phyloP scores from a whole-genome alignment of 1,140 invertebrate genomes.

The Aphaenogaster ashmeadi region DNA sequence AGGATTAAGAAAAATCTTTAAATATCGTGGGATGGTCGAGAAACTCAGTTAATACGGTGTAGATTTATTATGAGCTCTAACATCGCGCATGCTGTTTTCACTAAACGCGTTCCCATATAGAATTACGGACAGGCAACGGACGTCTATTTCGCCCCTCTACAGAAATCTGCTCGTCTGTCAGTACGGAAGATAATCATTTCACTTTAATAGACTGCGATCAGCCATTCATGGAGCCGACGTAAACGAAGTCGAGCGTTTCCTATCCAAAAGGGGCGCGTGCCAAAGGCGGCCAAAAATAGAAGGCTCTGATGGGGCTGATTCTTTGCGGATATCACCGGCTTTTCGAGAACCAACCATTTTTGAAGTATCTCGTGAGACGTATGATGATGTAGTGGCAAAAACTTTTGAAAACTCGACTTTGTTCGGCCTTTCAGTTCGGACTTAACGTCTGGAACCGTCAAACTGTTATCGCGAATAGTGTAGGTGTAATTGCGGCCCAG shows the following conservation, averaged over 20 bases:
- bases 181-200: slow-evolving; percentile 75
- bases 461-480: slow-evolving; percentile 42
- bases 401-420: slow-evolving; percentile 1
- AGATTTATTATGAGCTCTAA: slow-evolving; percentile 70
- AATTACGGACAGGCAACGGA: slow-evolving; percentile 71
- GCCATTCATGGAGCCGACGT: slow-evolving; percentile 67
- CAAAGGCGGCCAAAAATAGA: slow-evolving; percentile 56
- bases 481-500: slow-evolving; percentile 41
- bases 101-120: slow-evolving; percentile 69
- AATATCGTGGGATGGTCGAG: not conserved
- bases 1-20: not conserved
- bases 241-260: slow-evolving; percentile 59
- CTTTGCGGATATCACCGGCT: slow-evolving; percentile 7
- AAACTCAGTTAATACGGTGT: slow-evolving; percentile 38
- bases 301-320: slow-evolving; percentile 30
- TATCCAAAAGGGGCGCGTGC: slow-evolving; percentile 65
- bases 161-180: slow-evolving; percentile 64
- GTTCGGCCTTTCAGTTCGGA: not conserved
- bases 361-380: slow-evolving; percentile 11
- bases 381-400: slow-evolving; percentile 68
- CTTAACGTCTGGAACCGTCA: not conserved
- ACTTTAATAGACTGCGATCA: slow-evolving; percentile 77
- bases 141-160: slow-evolving; percentile 45
- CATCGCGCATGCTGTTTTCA: slow-evolving; percentile 69
- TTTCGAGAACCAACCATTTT: slow-evolving; percentile 24